Evolutionary conservation across 1,140 invertebrate species (phyloP).

Genomic region (Plectrocnemia conspersa): DNA sequence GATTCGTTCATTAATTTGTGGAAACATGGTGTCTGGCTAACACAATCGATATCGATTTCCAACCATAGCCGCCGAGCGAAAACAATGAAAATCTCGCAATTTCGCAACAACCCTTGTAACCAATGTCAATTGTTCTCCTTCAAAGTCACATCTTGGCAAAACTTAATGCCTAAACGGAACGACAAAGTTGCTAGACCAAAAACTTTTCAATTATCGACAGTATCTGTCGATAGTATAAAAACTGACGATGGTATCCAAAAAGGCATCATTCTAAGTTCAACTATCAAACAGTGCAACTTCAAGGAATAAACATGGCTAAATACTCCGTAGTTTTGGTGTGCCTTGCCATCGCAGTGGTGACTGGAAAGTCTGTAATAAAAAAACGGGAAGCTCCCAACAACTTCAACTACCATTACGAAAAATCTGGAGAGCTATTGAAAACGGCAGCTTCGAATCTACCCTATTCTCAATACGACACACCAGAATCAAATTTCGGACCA

Average conservation of each 20-base stretch:
- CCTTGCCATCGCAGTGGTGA: background rate
- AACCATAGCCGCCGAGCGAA: too few relatives aligned
- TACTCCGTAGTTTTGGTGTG: constrained; percentile 4
- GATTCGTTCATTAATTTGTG: too few relatives aligned
- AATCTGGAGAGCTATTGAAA: constrained; percentile 25
- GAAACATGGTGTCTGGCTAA: too few relatives aligned
- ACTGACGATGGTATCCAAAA: constrained; percentile 2
- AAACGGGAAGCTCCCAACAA: constrained; percentile 21
- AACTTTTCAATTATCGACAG: constrained; percentile 29
- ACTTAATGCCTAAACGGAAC: constrained; percentile 33
- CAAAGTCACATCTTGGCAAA: background rate
- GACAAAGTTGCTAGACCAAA: constrained; percentile 35
- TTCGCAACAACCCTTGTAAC: too few relatives aligned
- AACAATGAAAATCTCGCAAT: too few relatives aligned
- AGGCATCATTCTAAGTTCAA: constrained; percentile 28
- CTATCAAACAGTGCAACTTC: background rate
- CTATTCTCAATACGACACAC: constrained; percentile 43
- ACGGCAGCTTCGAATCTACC: constrained; percentile 40
- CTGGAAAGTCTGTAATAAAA: background rate
- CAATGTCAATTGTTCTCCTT: constrained; percentile 3
- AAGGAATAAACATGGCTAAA: constrained; percentile 14
- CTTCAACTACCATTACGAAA: constrained; percentile 29
- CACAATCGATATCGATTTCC: too few relatives aligned
- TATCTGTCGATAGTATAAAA: constrained; percentile 28
- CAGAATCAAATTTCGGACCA: constrained; percentile 46